phyloP scores from a whole-genome alignment of 2,888 invertebrate species.

The Drymonia ruficornis region DNA sequence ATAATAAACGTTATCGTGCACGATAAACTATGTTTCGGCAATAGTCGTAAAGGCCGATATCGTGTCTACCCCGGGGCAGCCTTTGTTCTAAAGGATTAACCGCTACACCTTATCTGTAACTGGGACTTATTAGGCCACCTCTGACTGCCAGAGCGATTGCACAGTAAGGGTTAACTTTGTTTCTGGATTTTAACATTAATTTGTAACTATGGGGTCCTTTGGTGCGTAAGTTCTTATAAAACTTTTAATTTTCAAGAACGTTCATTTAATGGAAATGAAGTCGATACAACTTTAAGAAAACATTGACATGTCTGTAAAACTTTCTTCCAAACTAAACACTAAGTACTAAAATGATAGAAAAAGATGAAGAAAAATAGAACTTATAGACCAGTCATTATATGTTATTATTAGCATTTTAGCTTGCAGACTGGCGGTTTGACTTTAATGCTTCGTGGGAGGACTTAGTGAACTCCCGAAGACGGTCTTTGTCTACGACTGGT shows the following conservation, averaged over 20 bases:
- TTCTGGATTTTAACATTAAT: background rate
- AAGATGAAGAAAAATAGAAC: constrained; percentile 33
- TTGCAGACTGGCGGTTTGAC: constrained; percentile 49
- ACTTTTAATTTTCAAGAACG: no score
- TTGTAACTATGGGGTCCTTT: background rate
- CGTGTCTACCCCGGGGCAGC: constrained; percentile 49
- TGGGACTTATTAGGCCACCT: constrained; percentile 55
- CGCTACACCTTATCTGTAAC: constrained; percentile 55
- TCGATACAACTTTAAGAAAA: no score
- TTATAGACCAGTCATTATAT: constrained; percentile 40
- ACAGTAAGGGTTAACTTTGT: background rate
- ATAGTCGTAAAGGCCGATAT: constrained; percentile 43
- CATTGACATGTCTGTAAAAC: background rate
- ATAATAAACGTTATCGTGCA: background rate
- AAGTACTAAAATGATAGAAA: constrained; percentile 10
- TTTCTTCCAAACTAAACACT: background rate
- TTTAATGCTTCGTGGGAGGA: constrained; percentile 56
- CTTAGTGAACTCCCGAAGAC: constrained; percentile 54
- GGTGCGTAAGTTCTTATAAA: no score
- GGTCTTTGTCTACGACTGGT: constrained; percentile 53
- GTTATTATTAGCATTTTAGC: constrained; percentile 58
- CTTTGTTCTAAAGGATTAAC: constrained; percentile 71
- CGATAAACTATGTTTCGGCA: constrained; percentile 25
- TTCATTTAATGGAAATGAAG: no score
- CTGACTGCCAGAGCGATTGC: constrained; percentile 44